A percentile compares a stretch with the other conserved stretches of the same genome.
Conservation (phyloP, 2,797 vertebrate species). For the Eulemur albifrons region DNA sequence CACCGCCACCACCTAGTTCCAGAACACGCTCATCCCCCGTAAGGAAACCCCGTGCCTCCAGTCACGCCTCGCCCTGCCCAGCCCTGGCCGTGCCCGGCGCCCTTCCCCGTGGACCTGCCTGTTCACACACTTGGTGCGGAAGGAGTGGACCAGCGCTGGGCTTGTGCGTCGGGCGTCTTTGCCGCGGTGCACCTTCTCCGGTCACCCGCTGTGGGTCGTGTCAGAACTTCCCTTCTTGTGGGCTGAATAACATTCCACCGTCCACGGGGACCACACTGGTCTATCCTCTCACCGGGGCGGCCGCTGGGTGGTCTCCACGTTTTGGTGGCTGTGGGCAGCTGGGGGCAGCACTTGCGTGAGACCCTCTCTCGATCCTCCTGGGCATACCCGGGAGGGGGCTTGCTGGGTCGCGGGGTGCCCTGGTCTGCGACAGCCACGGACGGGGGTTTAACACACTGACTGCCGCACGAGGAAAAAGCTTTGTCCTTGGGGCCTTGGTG, state of each 20-base stretch:
- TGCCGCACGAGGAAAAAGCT: too few relatives aligned
- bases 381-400: rapidly evolving
- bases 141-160: not conserved
- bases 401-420: rapidly evolving
- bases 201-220: rapidly evolving
- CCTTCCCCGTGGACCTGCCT: not conserved
- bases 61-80: too few relatives aligned
- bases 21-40: rapidly evolving
- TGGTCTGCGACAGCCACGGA: rapidly evolving
- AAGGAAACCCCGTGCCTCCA: not conserved
- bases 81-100: too few relatives aligned
- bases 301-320: not conserved
- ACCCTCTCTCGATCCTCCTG: rapidly evolving
- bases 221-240: rapidly evolving
- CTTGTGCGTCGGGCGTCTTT: not conserved
- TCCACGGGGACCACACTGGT: rapidly evolving
- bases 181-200: too few relatives aligned
- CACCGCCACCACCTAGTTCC: not conserved
- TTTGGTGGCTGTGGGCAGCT: rapidly evolving
- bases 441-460: too few relatives aligned
- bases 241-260: rapidly evolving
- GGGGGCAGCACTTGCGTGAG: rapidly evolving
- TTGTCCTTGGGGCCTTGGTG: too few relatives aligned
- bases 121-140: rapidly evolving
- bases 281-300: too few relatives aligned